These are phyloP conservation scores for Enteromius anoplus DNA, from an alignment of 2,797 vertebrate genomes.

Conservation along the genomic window DNA sequence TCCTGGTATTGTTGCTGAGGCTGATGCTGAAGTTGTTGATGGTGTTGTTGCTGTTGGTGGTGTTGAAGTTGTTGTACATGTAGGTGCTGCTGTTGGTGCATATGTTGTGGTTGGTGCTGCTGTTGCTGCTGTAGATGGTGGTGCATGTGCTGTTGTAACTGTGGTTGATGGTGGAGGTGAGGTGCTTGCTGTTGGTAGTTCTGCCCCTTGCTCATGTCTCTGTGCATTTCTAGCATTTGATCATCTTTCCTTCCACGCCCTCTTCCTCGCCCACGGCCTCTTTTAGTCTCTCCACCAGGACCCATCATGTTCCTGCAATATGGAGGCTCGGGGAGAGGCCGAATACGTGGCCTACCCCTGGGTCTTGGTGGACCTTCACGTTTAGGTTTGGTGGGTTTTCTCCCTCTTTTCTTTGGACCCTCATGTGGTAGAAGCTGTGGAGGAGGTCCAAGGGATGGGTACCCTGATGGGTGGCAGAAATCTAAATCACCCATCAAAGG, in stretches of 20 bases:
- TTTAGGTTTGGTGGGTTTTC: slow-evolving; percentile 91
- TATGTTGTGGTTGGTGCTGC: slow-evolving; percentile 60
- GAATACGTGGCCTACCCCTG: slow-evolving; percentile 86
- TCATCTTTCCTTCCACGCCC: slow-evolving; percentile 78
- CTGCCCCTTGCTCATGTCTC: slow-evolving; percentile 74
- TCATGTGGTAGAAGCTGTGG: slow-evolving; percentile 73
- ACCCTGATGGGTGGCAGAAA: slow-evolving; percentile 79
- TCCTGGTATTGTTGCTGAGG: slow-evolving; percentile 75
- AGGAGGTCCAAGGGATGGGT: slow-evolving; percentile 71
- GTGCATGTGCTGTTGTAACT: slow-evolving; percentile 60
- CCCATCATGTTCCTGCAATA: slow-evolving; percentile 77
- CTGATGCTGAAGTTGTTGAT: slow-evolving; percentile 65
- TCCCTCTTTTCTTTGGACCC: slow-evolving; percentile 87
- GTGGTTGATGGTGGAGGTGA: slow-evolving; percentile 62
- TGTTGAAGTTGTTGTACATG: slow-evolving; percentile 61
- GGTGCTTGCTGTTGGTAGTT: slow-evolving; percentile 64
- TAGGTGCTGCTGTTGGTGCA: slow-evolving; percentile 64
- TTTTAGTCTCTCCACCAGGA: slow-evolving; percentile 77
- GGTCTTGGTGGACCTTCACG: slow-evolving; percentile 89
- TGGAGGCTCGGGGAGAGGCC: slow-evolving; percentile 81
- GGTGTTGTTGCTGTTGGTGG: slow-evolving; percentile 69
- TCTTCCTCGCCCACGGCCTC: slow-evolving; percentile 84
- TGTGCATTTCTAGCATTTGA: slow-evolving; percentile 70
- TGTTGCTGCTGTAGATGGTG: slow-evolving; percentile 62
- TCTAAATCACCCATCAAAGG: slow-evolving; percentile 87